A percentile compares a stretch with the other conserved stretches of the same genome.
These are phyloP conservation scores for Hesperia comma DNA, from an alignment of 2,888 invertebrate species.

Conservation along the genomic window DNA sequence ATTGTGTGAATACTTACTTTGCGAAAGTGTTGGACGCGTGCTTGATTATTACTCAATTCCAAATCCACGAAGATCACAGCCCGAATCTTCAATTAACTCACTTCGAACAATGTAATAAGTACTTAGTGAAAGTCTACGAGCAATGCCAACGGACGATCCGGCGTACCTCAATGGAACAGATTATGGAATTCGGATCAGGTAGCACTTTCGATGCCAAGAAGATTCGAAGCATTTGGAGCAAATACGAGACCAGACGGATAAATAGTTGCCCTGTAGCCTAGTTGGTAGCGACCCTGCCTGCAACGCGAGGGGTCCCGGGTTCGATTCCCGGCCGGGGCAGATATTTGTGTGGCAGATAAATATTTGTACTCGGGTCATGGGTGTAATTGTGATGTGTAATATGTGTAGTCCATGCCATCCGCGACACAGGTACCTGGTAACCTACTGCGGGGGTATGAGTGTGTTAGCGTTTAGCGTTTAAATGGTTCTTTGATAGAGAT, in stretches of 20 bases:
- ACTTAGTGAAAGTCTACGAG: constrained; percentile 23
- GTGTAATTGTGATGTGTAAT: no score
- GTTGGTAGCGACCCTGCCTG: no score
- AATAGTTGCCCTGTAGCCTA: no score
- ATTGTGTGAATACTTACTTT: not conserved
- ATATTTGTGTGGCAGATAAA: no score
- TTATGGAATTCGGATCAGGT: constrained; percentile 43
- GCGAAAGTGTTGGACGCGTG: not conserved
- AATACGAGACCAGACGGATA: constrained; percentile 26
- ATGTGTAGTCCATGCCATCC: no score
- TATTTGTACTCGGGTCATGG: no score
- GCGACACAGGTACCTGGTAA: no score
- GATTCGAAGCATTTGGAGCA: constrained; percentile 32
- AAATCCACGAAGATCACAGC: not conserved
- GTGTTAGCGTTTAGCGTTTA: no score
- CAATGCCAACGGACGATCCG: constrained; percentile 19
- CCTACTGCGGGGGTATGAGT: no score
- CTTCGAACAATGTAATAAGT: constrained; percentile 14
- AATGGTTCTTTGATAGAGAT: constrained; percentile 13
- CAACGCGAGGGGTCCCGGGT: no score
- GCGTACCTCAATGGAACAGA: constrained; percentile 39
- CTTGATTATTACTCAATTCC: constrained; percentile 1
- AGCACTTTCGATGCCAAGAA: constrained; percentile 45
- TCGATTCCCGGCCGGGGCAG: no score
- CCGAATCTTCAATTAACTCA: constrained; percentile 1